Evolutionary conservation across 2,113 vertebrate genomes (phyloP).

Genomic region (Mesembrinibis cayennensis): DNA sequence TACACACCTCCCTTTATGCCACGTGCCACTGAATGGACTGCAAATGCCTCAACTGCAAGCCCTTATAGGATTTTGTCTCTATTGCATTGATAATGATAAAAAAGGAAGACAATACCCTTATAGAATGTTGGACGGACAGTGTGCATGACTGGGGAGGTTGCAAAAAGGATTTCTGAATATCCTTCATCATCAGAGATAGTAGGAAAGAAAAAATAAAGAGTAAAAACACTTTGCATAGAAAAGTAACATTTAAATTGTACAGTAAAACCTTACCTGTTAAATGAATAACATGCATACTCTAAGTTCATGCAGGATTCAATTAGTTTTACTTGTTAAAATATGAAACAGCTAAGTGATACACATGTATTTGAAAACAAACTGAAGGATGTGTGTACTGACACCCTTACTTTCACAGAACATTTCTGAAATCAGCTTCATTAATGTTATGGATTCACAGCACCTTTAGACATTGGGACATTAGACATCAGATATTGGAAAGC

Average conservation of each 20-base stretch:
- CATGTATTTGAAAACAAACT: background rate
- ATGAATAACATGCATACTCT: constrained; percentile 42
- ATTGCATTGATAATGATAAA: constrained; percentile 33
- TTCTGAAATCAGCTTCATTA: background rate
- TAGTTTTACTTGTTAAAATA: background rate
- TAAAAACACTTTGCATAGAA: constrained; percentile 50
- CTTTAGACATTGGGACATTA: background rate
- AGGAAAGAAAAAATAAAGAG: constrained; percentile 66
- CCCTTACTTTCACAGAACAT: background rate
- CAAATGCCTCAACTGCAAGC: background rate
- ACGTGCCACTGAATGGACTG: background rate
- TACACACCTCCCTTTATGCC: background rate
- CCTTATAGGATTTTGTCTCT: background rate
- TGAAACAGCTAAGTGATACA: background rate
- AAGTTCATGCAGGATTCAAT: constrained; percentile 46
- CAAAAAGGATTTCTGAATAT: constrained; percentile 79
- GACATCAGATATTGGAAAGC: background rate
- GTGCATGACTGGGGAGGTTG: constrained; percentile 77
- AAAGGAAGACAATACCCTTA: constrained; percentile 79
- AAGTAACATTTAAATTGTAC: constrained; percentile 33
- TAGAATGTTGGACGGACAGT: constrained; percentile 72
- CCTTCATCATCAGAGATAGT: constrained; percentile 78
- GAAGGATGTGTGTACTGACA: background rate
- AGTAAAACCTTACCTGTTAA: constrained; percentile 54
- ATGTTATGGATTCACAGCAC: background rate